Evolutionary conservation across 2,113 vertebrate genomes (phyloP).

Genomic region (Strix aluco): DNA sequence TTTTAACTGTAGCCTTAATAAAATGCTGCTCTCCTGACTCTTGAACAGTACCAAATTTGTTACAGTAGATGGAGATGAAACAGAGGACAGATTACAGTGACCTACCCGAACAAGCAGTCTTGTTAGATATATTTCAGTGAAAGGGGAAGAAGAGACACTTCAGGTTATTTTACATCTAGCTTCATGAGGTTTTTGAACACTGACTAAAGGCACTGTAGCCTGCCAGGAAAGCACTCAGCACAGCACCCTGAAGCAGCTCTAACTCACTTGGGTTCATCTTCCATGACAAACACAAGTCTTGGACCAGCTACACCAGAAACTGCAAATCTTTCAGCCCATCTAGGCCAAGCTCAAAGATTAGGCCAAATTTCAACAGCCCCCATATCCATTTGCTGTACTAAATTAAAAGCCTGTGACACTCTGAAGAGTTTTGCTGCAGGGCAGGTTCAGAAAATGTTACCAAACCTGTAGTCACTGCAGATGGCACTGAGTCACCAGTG

Average conservation of each 20-base stretch:
- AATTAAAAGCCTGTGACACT: not conserved
- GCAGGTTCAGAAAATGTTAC: conserved; percentile 42
- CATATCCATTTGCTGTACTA: not conserved
- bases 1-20: not conserved
- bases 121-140: not conserved
- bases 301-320: not conserved
- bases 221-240: not conserved
- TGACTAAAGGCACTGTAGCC: not conserved
- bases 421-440: not conserved
- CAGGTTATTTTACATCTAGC: not conserved
- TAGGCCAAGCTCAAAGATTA: not conserved
- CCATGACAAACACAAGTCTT: not conserved
- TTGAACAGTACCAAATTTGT: not conserved
- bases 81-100: not conserved
- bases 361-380: not conserved
- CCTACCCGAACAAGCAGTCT: not conserved
- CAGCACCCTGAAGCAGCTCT: not conserved
- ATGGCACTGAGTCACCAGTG: not conserved
- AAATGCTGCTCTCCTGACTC: not conserved
- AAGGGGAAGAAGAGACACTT: not conserved
- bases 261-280: not conserved
- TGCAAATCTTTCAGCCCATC: not conserved
- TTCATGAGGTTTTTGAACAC: not conserved
- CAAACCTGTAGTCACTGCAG: conserved; percentile 12
- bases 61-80: not conserved